Evolutionary conservation across 2,888 invertebrate genomes (phyloP), one percentile per base, ranked within the genome.

Genomic region (Ormyrus labotus): DNA sequence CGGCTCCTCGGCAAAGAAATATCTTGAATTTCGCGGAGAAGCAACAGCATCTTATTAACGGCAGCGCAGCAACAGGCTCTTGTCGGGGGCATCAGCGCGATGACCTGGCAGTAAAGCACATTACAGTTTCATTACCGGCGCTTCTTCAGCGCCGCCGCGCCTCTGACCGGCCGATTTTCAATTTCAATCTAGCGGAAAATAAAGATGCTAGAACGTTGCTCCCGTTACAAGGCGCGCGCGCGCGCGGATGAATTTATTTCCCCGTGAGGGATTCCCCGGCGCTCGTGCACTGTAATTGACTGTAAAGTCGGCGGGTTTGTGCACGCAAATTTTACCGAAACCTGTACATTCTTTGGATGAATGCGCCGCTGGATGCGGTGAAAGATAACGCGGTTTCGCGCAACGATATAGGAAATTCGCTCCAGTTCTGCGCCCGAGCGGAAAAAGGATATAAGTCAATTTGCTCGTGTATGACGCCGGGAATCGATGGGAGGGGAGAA

Each of bases 151-250:
- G 34, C 34, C 68, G 19, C 50, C 69, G 5, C 69, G 5, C 57
- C 13, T 13, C 19, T 8, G 53, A n/a, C 34, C 11, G 45, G 11
- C 51, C 34, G 58, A 71, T 57, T 79, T 69, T 69, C 57, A 69
- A 69, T 69, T 79, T 74, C 58, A 74, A 69, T 70, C 70, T 6
- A 69, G 19, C 47, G 34, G 19, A 64, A 69, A 74, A 73, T 64
- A 72, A 72, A 70, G 58, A 79, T 0, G 4, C 34, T 34, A 34
- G 19, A 19, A 4, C 34, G 34, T 34, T 34, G 34, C 48, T n/a
- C 6, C 57, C 9, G n/a, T 50, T 61, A 13, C 50, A n/a, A n/a
- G 10, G 34, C 13, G 11, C 2, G 47, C n/a, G 47, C n/a, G 64
- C 8, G 11, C 34, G 4, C 19, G 50, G 61, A 68, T 61, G 50